Evolutionary conservation across 2,888 invertebrate genomes (phyloP).

Genomic region (Gortyna flavago): DNA sequence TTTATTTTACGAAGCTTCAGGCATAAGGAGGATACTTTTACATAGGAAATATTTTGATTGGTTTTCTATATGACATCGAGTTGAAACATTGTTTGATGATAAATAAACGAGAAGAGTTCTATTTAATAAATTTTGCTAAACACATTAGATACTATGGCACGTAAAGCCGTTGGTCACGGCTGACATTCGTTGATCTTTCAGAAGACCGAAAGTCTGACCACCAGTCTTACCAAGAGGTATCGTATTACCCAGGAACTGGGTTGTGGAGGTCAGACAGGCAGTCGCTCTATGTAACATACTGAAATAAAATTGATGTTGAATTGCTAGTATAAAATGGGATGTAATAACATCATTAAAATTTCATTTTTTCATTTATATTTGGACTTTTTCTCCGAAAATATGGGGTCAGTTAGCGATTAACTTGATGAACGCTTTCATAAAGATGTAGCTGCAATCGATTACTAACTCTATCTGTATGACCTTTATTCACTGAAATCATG

Average conservation of each 20-base stretch:
- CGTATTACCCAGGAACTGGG: background rate
- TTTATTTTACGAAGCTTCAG: constrained; percentile 53
- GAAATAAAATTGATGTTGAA: background rate
- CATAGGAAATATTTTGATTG: constrained; percentile 64
- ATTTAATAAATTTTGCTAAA: background rate
- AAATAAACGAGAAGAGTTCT: constrained; percentile 7
- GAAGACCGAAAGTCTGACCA: background rate
- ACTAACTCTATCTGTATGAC: too few species aligned
- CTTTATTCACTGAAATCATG: too few species aligned
- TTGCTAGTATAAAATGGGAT: background rate
- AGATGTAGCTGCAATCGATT: too few species aligned
- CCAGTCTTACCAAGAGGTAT: background rate
- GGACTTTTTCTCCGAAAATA: too few species aligned
- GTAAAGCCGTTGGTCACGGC: background rate
- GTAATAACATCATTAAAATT: background rate
- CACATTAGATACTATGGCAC: background rate
- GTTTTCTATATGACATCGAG: constrained; percentile 46
- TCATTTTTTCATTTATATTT: too few species aligned
- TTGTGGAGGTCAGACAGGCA: background rate
- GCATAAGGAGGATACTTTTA: constrained; percentile 42
- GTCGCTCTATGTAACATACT: background rate
- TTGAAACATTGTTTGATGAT: constrained; percentile 17
- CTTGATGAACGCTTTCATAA: too few species aligned
- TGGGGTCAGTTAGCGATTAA: too few species aligned
- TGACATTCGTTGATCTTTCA: background rate